Evolutionary conservation across 2,113 vertebrate genomes (phyloP).

Genomic region (Apodemus sylvaticus): DNA sequence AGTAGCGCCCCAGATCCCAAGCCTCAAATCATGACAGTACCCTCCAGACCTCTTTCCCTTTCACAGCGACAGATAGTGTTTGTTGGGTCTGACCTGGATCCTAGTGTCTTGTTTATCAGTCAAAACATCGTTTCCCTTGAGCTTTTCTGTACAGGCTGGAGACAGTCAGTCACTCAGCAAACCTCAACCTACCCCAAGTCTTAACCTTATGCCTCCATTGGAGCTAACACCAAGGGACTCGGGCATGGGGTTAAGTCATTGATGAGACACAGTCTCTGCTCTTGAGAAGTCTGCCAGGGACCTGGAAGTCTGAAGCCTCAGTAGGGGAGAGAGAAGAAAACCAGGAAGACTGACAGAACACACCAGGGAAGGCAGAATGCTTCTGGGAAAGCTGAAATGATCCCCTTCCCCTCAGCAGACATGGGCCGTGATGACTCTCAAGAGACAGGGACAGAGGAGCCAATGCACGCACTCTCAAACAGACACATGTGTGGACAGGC

Average conservation of each 20-base stretch:
- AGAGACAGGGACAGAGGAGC: neutral
- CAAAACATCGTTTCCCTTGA: neutral
- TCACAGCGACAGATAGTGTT: neutral
- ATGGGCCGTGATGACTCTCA: neutral
- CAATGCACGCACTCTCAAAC: neutral
- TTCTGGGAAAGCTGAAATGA: neutral
- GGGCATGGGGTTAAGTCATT: neutral
- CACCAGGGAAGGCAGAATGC: neutral
- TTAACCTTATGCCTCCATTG: neutral
- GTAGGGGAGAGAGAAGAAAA: neutral
- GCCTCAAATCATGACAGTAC: neutral
- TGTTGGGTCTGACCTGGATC: neutral
- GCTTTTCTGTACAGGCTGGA: neutral
- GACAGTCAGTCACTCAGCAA: slow-evolving; percentile 26
- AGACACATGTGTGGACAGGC: neutral
- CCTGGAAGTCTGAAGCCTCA: neutral
- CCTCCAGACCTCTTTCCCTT: neutral
- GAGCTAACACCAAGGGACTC: neutral
- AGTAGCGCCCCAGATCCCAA: neutral
- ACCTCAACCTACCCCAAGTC: neutral
- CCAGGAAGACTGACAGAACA: neutral
- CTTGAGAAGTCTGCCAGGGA: neutral
- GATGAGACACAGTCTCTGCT: neutral
- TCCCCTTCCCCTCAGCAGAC: neutral
- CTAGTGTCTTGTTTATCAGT: neutral